Evolutionary conservation across 2,797 vertebrate species (phyloP).

Genomic region (Fratercula arctica): DNA sequence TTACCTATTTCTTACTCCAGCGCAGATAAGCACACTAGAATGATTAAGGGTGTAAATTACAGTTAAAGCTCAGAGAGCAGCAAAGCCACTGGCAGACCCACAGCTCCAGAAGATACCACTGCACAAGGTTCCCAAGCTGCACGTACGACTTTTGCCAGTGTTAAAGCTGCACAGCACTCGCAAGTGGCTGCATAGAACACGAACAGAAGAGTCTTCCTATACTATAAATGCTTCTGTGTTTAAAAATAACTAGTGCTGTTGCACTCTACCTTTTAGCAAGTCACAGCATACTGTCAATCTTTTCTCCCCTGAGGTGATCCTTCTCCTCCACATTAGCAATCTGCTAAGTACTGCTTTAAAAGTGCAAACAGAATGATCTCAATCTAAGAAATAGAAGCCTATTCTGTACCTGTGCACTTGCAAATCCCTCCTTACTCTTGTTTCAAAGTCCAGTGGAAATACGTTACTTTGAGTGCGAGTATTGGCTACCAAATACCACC

Average conservation of each 20-base stretch:
- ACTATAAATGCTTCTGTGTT: not conserved
- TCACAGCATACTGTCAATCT: not conserved
- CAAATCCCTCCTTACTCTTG: not conserved
- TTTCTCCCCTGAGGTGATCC: not conserved
- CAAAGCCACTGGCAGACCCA: not conserved
- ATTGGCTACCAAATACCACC: not conserved
- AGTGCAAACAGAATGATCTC: not conserved
- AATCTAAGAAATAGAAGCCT: not conserved
- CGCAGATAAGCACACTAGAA: not conserved
- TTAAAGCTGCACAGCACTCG: not conserved
- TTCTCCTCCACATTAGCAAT: not conserved
- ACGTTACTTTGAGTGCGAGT: accelerated
- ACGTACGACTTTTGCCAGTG: not conserved
- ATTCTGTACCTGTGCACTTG: not conserved
- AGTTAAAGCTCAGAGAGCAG: not conserved
- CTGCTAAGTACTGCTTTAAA: not conserved
- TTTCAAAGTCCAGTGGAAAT: not conserved
- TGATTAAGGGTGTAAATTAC: not conserved
- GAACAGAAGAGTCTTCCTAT: not conserved
- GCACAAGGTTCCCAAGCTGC: not conserved
- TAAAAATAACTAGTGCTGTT: not conserved
- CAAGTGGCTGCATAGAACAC: not conserved
- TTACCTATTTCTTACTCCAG: not conserved
- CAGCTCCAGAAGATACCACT: not conserved
- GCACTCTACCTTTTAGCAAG: not conserved